These are phyloP conservation scores for Neoarius graeffei DNA, from an alignment of 2,113 vertebrate genomes.

Conservation along the genomic window DNA sequence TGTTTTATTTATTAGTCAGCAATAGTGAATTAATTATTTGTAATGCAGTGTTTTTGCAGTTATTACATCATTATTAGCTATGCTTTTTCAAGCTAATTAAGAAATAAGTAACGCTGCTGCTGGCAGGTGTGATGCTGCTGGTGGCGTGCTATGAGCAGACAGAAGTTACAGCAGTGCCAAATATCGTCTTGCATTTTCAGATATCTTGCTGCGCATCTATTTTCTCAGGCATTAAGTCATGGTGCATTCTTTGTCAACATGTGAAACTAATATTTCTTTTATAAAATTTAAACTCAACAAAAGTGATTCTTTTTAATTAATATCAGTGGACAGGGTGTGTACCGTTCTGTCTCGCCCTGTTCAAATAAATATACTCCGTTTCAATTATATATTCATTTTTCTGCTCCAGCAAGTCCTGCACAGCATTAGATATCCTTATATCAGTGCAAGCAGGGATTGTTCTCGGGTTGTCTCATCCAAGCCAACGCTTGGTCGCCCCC, in stretches of 20 bases:
- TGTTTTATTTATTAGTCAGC: not conserved
- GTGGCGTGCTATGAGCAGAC: not conserved
- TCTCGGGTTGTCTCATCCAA: conserved; percentile 36
- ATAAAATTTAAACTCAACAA: not conserved
- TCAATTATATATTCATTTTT: conserved; percentile 43
- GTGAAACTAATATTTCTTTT: not conserved
- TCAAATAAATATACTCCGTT: conserved; percentile 34
- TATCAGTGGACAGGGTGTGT: conserved; percentile 21
- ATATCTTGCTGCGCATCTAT: not conserved
- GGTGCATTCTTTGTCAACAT: not conserved
- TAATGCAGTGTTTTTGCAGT: not conserved
- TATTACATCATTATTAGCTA: not conserved
- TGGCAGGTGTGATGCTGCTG: not conserved
- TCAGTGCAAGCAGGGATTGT: conserved; percentile 42
- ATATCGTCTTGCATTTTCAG: not conserved
- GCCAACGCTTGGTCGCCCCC: conserved; percentile 18
- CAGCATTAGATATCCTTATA: conserved; percentile 34
- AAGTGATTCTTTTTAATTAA: conserved; percentile 28
- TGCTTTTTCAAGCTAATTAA: conserved; percentile 10
- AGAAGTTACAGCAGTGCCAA: not conserved
- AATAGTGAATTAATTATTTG: not conserved
- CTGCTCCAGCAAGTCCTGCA: conserved; percentile 31
- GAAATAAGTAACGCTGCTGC: not conserved
- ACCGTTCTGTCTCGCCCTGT: not conserved
- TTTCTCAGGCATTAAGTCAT: not conserved